These are phyloP conservation scores for Galemys pyrenaicus DNA, from an alignment of 2,113 vertebrate genomes.

Conservation along the genomic window DNA sequence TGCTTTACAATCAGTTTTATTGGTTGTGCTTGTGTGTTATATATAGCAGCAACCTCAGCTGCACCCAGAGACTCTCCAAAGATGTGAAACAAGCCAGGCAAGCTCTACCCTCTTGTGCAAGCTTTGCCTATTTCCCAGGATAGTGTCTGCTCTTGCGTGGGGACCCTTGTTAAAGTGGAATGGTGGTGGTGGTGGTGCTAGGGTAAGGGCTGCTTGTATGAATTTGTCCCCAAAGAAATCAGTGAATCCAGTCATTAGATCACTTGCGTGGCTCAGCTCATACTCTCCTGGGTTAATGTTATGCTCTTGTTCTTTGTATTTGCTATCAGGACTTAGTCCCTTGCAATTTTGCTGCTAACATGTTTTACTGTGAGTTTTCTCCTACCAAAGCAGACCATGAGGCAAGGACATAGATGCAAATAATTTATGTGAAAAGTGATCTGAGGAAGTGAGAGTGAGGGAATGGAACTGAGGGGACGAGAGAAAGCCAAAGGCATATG, in stretches of 20 bases:
- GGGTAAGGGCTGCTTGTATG: accelerated
- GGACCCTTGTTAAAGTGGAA: not conserved
- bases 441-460: not conserved
- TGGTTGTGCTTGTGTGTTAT: constrained; percentile 53
- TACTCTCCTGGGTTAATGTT: not conserved
- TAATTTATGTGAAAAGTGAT: not conserved
- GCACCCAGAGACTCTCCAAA: constrained; percentile 16
- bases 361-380: not conserved
- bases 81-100: not conserved
- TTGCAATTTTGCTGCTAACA: not conserved
- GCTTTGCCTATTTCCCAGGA: not conserved
- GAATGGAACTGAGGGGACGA: not conserved
- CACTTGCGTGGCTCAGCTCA: not conserved
- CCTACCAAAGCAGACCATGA: not conserved
- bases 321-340: not conserved
- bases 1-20: constrained; percentile 71
- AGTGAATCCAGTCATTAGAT: not conserved
- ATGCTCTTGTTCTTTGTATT: not conserved
- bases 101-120: not conserved
- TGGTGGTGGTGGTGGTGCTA: not conserved
- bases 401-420: not conserved
- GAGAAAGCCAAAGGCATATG: not conserved
- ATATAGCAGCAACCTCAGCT: constrained; percentile 63
- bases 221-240: not conserved
- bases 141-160: too few species aligned